Evolutionary conservation across 2,888 invertebrate species (phyloP), one percentile per base, ranked within the genome.

Genomic region (Cephus runcator): DNA sequence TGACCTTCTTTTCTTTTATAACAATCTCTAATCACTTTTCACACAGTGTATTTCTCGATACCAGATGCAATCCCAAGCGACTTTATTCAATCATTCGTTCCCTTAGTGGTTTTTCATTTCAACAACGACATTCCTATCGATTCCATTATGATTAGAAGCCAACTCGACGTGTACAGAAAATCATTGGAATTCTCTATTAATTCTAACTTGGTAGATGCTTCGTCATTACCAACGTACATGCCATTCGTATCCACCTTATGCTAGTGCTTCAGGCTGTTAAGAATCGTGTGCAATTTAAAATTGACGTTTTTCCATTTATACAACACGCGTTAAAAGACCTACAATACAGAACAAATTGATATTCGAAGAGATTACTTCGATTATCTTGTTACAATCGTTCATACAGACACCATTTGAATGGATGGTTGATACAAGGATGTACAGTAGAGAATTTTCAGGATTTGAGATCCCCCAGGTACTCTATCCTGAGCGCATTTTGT

Each of bases 1-100:
- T 23, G 40, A 79, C 73, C 75, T 81, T 79, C 0, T 76, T 79
- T 80, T 76, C 73, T 71, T 75, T 79, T 76, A 12, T 34, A 56
- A 35, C 30, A 4, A 56, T 78, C 12, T 77, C 40, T 77, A 76
- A 69, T 77, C 71, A 76, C 40, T 75, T 80, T 75, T 23, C 9
- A 56, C 56, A 56, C 23, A 23, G 56, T 56, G 23, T 56, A 56
- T 56, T 56, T 56, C 56, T 23, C 56, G 56, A 23, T 56, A 23
- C 6, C 6, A 56, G 23, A 56, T 56, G 23, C 56, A 56, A 56
- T 56, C 23, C 56, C 2, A 23, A 56, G 23, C 23, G 9, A 77
- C 76, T 79, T 69, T 77, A 77, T 69, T 79, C 78, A 73, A 78
- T 34, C 69, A 56, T 80, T 77, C 56, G 56, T 56, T 56, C 56